phyloP scores from a whole-genome alignment of 1,140 invertebrate species.

The Pantala flavescens region DNA sequence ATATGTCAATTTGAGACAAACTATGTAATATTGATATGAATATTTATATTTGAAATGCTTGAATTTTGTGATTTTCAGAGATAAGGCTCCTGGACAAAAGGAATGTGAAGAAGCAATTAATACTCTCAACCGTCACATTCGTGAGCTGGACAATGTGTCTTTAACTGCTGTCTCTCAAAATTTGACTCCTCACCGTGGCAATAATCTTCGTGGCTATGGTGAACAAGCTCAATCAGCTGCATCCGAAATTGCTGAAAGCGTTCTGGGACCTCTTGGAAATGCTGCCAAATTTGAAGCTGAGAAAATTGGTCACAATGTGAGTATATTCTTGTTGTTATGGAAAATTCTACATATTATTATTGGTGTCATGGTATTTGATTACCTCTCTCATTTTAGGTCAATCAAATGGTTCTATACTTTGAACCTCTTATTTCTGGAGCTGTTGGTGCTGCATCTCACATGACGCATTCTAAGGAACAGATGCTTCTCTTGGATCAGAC shows the following conservation, averaged over 20 bases:
- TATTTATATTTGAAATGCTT: no score
- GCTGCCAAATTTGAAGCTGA: constrained; percentile 87
- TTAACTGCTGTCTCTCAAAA: constrained; percentile 78
- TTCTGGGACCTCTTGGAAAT: constrained; percentile 62
- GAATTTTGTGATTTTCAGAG: constrained; percentile 39
- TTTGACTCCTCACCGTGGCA: constrained; percentile 53
- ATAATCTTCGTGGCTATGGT: constrained; percentile 68
- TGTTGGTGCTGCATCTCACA: constrained; percentile 80
- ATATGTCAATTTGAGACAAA: no score
- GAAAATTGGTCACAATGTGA: constrained; percentile 74
- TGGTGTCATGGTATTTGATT: no score
- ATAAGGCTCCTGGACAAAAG: constrained; percentile 88
- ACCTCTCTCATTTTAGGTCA: constrained; percentile 37
- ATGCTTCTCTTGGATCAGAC: constrained; percentile 81
- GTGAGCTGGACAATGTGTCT: constrained; percentile 76
- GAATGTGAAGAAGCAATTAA: constrained; percentile 83
- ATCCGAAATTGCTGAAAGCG: constrained; percentile 61
- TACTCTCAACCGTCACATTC: constrained; percentile 59
- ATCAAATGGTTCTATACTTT: constrained; percentile 69
- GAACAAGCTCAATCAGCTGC: constrained; percentile 51
- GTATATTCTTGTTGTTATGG: constrained; percentile 18
- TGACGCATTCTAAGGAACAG: constrained; percentile 82
- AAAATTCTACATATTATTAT: no score
- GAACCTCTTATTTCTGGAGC: constrained; percentile 73
- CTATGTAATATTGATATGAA: no score